Conservation (phyloP, 2,888 invertebrate genomes). For the Sinohyriopsis cumingii region DNA sequence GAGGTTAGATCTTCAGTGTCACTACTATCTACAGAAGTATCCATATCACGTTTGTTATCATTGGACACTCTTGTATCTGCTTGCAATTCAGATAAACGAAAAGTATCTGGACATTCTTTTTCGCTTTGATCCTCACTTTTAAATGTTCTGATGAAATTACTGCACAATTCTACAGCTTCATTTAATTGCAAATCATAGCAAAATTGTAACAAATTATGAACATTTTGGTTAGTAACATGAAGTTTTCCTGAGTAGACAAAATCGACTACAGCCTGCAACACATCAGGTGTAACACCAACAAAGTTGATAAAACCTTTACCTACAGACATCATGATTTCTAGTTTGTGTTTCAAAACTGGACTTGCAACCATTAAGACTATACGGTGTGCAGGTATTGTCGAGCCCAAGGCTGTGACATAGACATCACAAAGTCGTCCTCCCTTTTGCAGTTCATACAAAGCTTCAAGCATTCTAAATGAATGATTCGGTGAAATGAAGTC, state of each 20-base stretch:
- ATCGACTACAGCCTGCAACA: slow-evolving; percentile 17
- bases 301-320: slow-evolving; percentile 11
- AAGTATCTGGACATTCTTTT: no score
- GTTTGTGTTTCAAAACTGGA: slow-evolving; percentile 14
- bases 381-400: slow-evolving; percentile 20
- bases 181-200: slow-evolving; percentile 27
- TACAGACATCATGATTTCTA: slow-evolving; percentile 1
- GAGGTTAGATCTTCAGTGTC: neutral
- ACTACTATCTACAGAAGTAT: neutral
- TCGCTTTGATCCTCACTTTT: neutral
- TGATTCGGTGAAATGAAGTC: neutral
- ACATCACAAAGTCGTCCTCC: slow-evolving; percentile 28
- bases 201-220: slow-evolving; percentile 13
- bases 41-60: neutral
- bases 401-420: slow-evolving; percentile 8
- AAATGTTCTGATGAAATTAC: slow-evolving; percentile 5
- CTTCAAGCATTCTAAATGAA: slow-evolving; percentile 5
- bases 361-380: slow-evolving; percentile 29
- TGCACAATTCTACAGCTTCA: slow-evolving; percentile 9
- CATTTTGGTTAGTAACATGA: slow-evolving; percentile 10
- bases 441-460: slow-evolving; percentile 14
- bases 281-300: slow-evolving; percentile 8
- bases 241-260: slow-evolving; percentile 30
- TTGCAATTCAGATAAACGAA: no score
- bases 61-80: neutral